Base-by-base conservation (phyloP, 2,797 vertebrate genomes). In the Peromyscus attwateri region DNA sequence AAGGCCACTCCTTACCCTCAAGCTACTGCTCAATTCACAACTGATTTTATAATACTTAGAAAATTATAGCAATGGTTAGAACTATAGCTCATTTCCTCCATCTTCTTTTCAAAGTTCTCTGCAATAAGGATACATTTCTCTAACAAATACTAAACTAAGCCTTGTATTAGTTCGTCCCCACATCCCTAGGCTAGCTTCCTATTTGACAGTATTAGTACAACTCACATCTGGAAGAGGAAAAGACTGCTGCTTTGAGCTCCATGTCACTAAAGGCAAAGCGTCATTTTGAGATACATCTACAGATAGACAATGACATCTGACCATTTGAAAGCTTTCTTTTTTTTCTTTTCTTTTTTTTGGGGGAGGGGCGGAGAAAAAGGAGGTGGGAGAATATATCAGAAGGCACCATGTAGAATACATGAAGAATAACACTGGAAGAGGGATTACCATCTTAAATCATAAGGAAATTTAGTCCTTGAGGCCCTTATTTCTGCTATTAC, bases 101-200 rank as follows among this genome's bases (percentile, higher is more conserved):
- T 43, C n/a, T 85, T 57, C 46, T 95, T 95, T 90, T 77, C 60
- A 43, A 97, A 93, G 73, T 80, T 92, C 70, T 91, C 87, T 81
- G 80, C 3, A 73, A 83, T 75, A n/a, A 29, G 66, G 40, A 52
- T 9, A 37, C n/a, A 57, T 21, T 93, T 55, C 19, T 84, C 37
- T 84, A 11, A 82, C 75, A 91, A 79, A 66, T 46, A 88, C 92
- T 87, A 62, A 92, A 64, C 31, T 81, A 82, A 82, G 73, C 37
- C 29, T 55, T 87, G 0, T 89, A 95, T 70, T 77, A 64, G 43
- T 90, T 92, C 70, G 76, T 46, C 75, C 27, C 55, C 70, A 64
- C 23, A 68, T 49, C 60, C 82, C 60, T 55, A 96, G 52, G 91
- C 55, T 21, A 89, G 81, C n/a, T 43, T 95, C 91, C 57, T 77